Base-by-base conservation (phyloP, 2,888 invertebrate species). In the Heliothis peltigera region DNA sequence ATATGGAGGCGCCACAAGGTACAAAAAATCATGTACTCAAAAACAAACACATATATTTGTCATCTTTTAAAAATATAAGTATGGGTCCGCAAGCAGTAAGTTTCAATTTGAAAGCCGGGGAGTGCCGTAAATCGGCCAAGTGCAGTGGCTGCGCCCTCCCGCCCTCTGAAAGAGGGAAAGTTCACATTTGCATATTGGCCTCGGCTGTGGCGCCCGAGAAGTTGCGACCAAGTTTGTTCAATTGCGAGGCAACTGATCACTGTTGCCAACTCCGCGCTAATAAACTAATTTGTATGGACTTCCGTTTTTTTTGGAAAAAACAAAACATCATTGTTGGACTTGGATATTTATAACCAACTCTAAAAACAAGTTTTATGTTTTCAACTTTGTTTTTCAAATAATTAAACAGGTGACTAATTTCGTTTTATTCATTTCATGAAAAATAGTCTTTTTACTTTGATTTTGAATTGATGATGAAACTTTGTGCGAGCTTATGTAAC, bases 121-220 rank as follows among this genome's bases (percentile, higher is more conserved):
- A 82, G 86, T 44, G 81, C 84, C 82, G 89, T 91, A 93, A 93
- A 92, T 93, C 93, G 92, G 92, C 91, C 93, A 92, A 93, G 92
- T 92, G 92, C 92, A 92, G 78, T 81, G 77, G 80, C 77, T 78
- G 79, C 79, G 68, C 67, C 77, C 82, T 70, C 69, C 77, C 79
- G 79, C 77, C 77, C 77, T 75, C 74, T 58, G 66, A 85, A 88
- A 89, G 87, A 91, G 92, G 89, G 93, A 93, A 93, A 93, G 93
- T 93, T 87, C 84, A 85, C 89, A 93, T 93, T 93, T 91, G 90
- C 93, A 93, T 93, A 90, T 89, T 86, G 88, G 85, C 87, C 87
- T 70, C 68, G 43, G 55, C 54, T 63, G 82, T 80, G 62, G 70
- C 81, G 79, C 75, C 80, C 80, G 80, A 74, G 70, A 84, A 86